Base-by-base conservation (phyloP, 2,797 vertebrate species). In the Lateolabrax maculatus region DNA sequence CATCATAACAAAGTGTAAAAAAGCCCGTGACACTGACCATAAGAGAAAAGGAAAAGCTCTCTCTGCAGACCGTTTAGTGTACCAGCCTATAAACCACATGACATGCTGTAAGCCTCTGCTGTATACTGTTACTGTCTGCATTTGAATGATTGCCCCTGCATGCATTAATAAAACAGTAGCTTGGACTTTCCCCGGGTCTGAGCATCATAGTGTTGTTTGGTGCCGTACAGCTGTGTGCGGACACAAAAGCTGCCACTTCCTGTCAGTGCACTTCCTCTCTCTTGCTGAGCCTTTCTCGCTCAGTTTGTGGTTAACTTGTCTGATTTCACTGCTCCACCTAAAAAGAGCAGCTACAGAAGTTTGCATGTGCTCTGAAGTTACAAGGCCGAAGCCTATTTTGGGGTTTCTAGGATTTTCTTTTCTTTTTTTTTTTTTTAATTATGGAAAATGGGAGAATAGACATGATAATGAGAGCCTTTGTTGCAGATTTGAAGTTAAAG, bases 231-330 rank as follows among this genome's bases (percentile, higher is more conserved):
- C 49, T 85, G 80, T 64, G 46, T 69, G 79, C 0, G 31, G 79
- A 87, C 84, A 85, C 84, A 70, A 77, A 85, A 73, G 81, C 77
- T 73, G 78, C 82, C 78, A 93, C 93, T 95, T 95, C 94, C 94
- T 95, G 93, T 63, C 84, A 80, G 11, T 66, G 63, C 74, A 94
- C 92, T 95, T 95, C 94, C 94, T 87, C 90, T 92, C 72, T 1
- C 53, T 86, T 21, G 44, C 56, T 63, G 56, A 64, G 56, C 6
- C 34, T 64, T 83, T 79, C 64, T 79, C 57, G n/a, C 63, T 80
- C n/a, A 48, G 39, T 78, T 68, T 83, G 78, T 78, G 82, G 81
- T 77, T 74, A 61, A 44, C 73, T 65, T 44, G 58, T 75, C 74
- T 56, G 39, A 77, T 84, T 80, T 82, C 16, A 13, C n/a, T 69